Conservation (phyloP, 1,140 invertebrate species). For the Meloidogyne chitwoodi region DNA sequence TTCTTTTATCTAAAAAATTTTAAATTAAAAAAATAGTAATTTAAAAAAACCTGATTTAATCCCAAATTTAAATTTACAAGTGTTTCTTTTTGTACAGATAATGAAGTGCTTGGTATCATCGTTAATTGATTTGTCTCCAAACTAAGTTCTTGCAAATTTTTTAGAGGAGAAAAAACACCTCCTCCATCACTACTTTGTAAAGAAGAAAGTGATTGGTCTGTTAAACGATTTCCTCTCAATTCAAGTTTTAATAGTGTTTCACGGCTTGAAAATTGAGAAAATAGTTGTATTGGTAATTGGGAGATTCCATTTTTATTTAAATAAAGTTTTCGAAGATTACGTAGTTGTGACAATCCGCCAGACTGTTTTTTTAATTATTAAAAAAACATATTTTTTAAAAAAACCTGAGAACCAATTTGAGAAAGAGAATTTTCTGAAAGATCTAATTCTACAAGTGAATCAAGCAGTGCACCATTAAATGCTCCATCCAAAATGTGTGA, state of each 20-base stretch:
- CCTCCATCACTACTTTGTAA: conserved; percentile 16
- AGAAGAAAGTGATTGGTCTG: conserved; percentile 35
- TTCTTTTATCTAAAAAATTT: conserved; percentile 47
- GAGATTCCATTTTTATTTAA: conserved; percentile 55
- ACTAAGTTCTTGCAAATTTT: conserved; percentile 54
- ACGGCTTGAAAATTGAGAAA: conserved; percentile 39
- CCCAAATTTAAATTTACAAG: conserved; percentile 57
- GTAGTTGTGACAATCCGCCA: conserved; percentile 31
- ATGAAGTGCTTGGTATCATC: conserved; percentile 51
- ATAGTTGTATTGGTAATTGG: conserved; percentile 42
- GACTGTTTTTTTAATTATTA: neutral
- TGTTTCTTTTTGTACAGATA: conserved; percentile 48
- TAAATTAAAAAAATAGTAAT: neutral
- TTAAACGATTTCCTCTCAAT: conserved; percentile 52
- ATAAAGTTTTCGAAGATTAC: conserved; percentile 56
- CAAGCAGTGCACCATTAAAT: conserved; percentile 52
- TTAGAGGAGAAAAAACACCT: conserved; percentile 51
- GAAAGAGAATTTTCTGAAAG: conserved; percentile 54
- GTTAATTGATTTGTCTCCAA: conserved; percentile 58
- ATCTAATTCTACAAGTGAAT: conserved; percentile 56
- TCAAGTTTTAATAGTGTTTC: conserved; percentile 56
- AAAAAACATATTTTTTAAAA: conserved; percentile 21
- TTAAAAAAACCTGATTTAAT: conserved; percentile 40
- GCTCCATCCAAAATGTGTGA: conserved; percentile 46
- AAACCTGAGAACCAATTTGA: conserved; percentile 33